Percentiles rank a stretch among this genome's conserved stretches.
Conservation (phyloP, 2,888 invertebrate genomes). For the Harmothoe impar region DNA sequence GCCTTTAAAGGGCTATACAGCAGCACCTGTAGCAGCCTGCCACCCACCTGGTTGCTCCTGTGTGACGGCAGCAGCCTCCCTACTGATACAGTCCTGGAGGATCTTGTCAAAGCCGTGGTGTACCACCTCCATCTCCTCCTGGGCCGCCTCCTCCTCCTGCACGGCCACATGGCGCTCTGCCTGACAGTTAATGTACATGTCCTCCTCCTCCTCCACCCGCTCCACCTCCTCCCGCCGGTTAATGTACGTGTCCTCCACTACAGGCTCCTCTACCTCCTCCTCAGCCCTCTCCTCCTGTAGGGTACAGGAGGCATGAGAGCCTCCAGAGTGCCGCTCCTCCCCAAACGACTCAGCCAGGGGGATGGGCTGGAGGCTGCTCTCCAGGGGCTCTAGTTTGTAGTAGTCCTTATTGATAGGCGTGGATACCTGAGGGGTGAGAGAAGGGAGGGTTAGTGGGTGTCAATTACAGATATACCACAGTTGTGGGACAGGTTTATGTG, state of each 20-base stretch:
- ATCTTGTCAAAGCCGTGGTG: slow-evolving; percentile 1
- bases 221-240: slow-evolving; percentile 13
- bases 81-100: not conserved
- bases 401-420: slow-evolving; percentile 52
- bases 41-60: too few species aligned
- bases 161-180: slow-evolving; percentile 2
- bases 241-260: slow-evolving; percentile 21
- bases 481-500: too few species aligned
- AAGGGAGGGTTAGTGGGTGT: not conserved
- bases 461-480: too few species aligned
- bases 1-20: too few species aligned
- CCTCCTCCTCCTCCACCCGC: slow-evolving; percentile 36
- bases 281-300: not conserved
- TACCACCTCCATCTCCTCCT: slow-evolving; percentile 25
- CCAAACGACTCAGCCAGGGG: slow-evolving; percentile 45
- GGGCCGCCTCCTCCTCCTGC: slow-evolving; percentile 37
- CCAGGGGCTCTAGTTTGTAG: slow-evolving; percentile 42
- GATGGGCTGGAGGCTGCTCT: slow-evolving; percentile 40
- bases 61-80: not conserved
- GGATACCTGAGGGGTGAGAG: slow-evolving; percentile 6
- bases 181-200: slow-evolving; percentile 57
- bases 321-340: not conserved
- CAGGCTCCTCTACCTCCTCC: not conserved
- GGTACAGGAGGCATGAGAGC: not conserved
- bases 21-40: too few species aligned